Base-by-base conservation (phyloP, 2,797 vertebrate genomes). In the Austrolebias charrua region DNA sequence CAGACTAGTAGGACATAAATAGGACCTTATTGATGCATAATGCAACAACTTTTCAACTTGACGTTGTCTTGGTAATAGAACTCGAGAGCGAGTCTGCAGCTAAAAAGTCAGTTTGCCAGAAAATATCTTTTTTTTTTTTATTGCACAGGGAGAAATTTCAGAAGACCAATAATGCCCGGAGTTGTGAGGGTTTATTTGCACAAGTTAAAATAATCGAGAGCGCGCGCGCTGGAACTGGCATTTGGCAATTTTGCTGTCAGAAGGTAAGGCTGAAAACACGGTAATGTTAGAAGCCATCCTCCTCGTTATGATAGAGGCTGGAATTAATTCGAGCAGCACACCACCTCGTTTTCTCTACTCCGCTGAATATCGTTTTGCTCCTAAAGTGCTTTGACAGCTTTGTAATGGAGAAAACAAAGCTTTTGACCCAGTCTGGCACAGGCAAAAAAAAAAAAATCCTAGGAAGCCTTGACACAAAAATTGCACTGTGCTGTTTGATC, bases 21-120 rank as follows among this genome's bases (percentile, higher is more conserved):
- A 88, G 88, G 79, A 87, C 81, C 84, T 88, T 88, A 89, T 88
- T 88, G 88, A 89, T 89, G 87, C 88, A 88, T 86, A 88, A 88
- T 89, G 89, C 84, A 89, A 80, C 81, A 86, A 88, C 82, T 86
- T 88, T 88, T 87, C 83, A 85, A 82, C 56, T 70, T 73, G 76
- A 81, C 71, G 60, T 82, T 79, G 78, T 84, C 69, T 78, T 75
- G 82, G 79, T 83, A 86, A 86, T 84, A 74, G 82, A 79, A 86
- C 79, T 66, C 81, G 78, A 83, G 81, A 75, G 74, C 59, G 47
- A 80, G 73, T 79, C 47, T 63, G 60, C 66, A 55, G 61, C 50
- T 49, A 53, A 61, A 76, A 67, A 76, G 74, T 69, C 73, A 62
- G 38, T 43, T 28, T 60, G 80, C 71, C 72, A 75, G 71, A 66